phyloP scores from a whole-genome alignment of 2,113 vertebrate genomes.

The Tor tambroides region DNA sequence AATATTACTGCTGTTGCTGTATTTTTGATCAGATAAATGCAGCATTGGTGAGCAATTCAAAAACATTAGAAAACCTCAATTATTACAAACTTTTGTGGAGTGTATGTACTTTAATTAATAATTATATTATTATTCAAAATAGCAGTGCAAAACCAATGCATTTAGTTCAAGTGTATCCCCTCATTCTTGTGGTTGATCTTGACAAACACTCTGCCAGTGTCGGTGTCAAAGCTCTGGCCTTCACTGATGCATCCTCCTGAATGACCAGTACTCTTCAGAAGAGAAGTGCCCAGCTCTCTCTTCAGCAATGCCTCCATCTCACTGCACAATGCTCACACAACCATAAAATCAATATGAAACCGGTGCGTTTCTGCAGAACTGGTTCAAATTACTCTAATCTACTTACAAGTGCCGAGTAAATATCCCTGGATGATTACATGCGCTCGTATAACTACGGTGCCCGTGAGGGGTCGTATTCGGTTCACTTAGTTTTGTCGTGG shows the following conservation, averaged over 20 bases:
- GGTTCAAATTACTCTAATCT: neutral
- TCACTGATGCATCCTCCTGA: conserved; percentile 87
- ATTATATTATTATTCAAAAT: neutral
- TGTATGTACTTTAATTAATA: too few species aligned
- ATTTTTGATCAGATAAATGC: too few species aligned
- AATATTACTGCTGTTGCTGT: too few species aligned
- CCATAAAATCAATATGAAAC: neutral
- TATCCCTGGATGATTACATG: neutral
- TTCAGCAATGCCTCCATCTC: conserved; percentile 81
- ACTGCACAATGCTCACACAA: neutral
- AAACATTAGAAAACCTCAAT: too few species aligned
- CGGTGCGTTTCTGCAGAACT: neutral
- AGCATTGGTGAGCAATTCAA: too few species aligned
- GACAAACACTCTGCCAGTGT: conserved; percentile 82
- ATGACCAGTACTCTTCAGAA: conserved; percentile 75
- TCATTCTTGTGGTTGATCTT: conserved; percentile 84
- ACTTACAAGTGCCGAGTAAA: neutral
- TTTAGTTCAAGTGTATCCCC: conserved; percentile 65
- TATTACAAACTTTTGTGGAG: too few species aligned
- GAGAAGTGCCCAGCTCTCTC: conserved; percentile 73
- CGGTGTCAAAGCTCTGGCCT: conserved; percentile 87
- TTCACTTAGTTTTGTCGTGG: too few species aligned
- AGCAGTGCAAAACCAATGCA: neutral
- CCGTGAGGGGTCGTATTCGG: too few species aligned
- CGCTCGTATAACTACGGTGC: neutral